Evolutionary conservation across 2,797 vertebrate species (phyloP), one percentile per base, ranked within the genome.

Genomic region (Siniperca undulata): DNA sequence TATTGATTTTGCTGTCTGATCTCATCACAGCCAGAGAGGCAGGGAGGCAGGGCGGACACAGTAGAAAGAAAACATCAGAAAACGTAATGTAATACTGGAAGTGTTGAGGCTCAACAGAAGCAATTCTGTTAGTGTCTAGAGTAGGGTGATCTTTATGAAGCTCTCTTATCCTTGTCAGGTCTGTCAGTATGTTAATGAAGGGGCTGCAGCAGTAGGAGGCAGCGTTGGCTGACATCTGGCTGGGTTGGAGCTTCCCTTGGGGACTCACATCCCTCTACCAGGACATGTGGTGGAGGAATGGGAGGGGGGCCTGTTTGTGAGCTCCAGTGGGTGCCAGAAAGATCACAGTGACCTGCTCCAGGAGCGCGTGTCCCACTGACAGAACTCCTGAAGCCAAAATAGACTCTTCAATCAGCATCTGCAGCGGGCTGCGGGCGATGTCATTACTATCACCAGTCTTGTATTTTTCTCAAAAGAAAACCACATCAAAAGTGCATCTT

Each of bases 291-390:
- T 69, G 70, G 78, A 69, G 71, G 52, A 64, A 61, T 58, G 46
- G 79, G 73, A 59, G 64, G 42, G 87, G 74, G 73, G 50, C 12
- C 58, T 85, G 86, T 91, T 91, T 93, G 80, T 88, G 86, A 86
- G 85, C 88, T 87, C 76, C 69, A 82, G 78, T 53, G 83, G 89
- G 85, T 78, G 88, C 81, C 89, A 87, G 79, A 79, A 85, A 94
- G 94, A 94, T 94, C 94, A 95, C 91, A 94, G 90, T 85, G 88
- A 93, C 93, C 93, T 91, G 92, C 88, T 90, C 78, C 74, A 87
- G 89, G 86, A 91, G 75, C 7, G 2, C 27, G 69, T 48, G 60
- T 89, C 89, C 90, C 81, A 91, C 90, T 92, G 91, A 93, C 88
- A 93, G 77, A 87, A 84, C 86, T 92, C 92, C 93, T 76, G 82